Evolutionary conservation across 2,888 invertebrate genomes (phyloP).

Genomic region (Chloromyia formosa): DNA sequence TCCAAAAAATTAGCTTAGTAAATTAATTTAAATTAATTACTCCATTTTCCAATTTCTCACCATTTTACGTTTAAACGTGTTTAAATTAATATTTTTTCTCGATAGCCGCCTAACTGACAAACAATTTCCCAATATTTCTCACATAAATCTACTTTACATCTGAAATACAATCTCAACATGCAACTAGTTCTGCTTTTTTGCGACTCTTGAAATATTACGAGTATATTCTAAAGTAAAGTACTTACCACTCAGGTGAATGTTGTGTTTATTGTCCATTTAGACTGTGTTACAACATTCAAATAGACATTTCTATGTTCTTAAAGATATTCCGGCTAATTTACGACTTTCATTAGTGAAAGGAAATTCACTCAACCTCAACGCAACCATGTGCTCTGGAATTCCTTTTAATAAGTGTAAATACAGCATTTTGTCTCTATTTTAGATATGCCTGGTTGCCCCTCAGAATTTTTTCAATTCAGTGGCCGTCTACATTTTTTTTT

Average conservation of each 20-base stretch:
- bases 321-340: slow-evolving; percentile 19
- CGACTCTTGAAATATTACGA: background rate
- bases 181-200: background rate
- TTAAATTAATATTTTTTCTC: no score
- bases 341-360: slow-evolving; percentile 40
- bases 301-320: slow-evolving; percentile 29
- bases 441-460: background rate
- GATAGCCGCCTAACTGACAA: no score
- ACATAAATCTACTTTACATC: background rate
- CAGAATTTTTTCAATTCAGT: no score
- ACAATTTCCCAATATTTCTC: background rate
- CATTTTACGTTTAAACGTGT: no score
- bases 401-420: slow-evolving; percentile 22
- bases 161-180: background rate
- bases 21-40: no score
- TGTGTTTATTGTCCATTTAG: slow-evolving; percentile 37
- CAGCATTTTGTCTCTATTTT: slow-evolving; percentile 12
- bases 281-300: slow-evolving; percentile 29
- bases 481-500: background rate
- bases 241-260: slow-evolving; percentile 24
- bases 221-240: background rate
- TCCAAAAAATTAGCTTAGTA: no score
- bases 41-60: no score
- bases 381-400: slow-evolving; percentile 37
- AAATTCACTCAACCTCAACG: slow-evolving; percentile 31